Evolutionary conservation across 2,888 invertebrate genomes (phyloP), one percentile per base, ranked within the genome.

Genomic region (Tridacna crocea): DNA sequence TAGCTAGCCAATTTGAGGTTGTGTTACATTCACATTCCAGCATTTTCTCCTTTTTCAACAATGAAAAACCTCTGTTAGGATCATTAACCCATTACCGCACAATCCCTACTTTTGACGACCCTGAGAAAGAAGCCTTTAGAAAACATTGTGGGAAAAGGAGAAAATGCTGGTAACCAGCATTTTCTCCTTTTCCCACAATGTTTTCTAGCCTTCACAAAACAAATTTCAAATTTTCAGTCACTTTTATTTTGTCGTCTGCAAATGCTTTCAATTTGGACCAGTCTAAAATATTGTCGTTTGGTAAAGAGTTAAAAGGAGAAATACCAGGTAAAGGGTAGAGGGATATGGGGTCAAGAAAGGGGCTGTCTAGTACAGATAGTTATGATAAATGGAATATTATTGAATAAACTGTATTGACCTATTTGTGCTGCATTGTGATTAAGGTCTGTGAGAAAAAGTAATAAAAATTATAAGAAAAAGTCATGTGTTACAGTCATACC

Each of bases 361-460:
- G 61, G 24, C 15, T 61, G 61, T n/a, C 13, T 3, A 61, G 15
- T 24, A 61, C 61, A 61, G 61, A 61, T 24, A 22, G 11, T 36
- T 61, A 26, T 61, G 61, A 22, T 61, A 11, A 61, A 24, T 13
- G 22, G 26, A 26, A 61, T 61, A 61, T 61, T 27, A 68, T 27
- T 27, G 27, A 65, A 24, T 27, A 22, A 26, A 65, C 27, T 27
- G 68, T 68, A 17, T 61, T 68, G 10, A 68, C 17, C 19, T 68
- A 47, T 68, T 74, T 36, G 61, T 74, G 74, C 60, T 74, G 61
- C 61, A 74, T 74, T 74, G 74, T 74, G 74, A 74, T 74, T 61
- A 74, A 61, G 26, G 74, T 74, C 61, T 61, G 74, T 61, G 61
- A 74, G 60, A 74, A 47, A 70, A 47, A 70, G 36, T 36, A 66